Evolutionary conservation across 2,113 vertebrate species (phyloP), one percentile per base, ranked within the genome.

Genomic region (Rhynchopsitta pachyrhyncha): DNA sequence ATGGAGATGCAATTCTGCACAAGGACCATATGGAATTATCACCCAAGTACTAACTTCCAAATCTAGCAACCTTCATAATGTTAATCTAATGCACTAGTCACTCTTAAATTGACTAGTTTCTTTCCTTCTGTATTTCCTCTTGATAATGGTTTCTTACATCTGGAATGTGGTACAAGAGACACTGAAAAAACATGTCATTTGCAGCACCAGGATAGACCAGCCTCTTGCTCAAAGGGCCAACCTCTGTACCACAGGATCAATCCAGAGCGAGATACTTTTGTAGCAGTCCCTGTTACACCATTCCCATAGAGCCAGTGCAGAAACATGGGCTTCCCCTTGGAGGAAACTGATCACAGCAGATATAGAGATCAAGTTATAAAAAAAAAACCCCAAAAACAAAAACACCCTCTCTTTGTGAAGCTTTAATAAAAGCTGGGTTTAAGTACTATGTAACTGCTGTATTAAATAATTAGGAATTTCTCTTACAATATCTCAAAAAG

Each of bases 331-430:
- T 71, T 60, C 31, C 80, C 6, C 35, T 33, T 42, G 3, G 3
- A 42, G 17, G 50, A 55, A 64, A 69, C n/a, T 37, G 8, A 82
- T 10, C 11, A 78, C 3, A 70, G 8, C 1, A 70, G 28, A 28
- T 64, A 86, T 6, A 52, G 11, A 41, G 6, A 52, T 68, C 5
- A 29, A 78, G 20, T 25, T 66, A 67, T 16, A 50, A 0, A 0
- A 17, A 10, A 29, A 33, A 37, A 46, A 9, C 22, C 1, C 2
- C n/a, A n/a, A n/a, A n/a, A n/a, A n/a, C n/a, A 17, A 10, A 29
- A 33, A 37, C 49, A 9, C 22, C 1, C 2, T 29, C 22, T 35
- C 35, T 60, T 39, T 17, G 8, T 13, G 33, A 85, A 37, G 28
- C 8, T 87, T 71, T 79, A 79, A 64, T 27, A 78, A 47, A 90